Percentiles rank a stretch among this genome's conserved stretches.
phyloP scores from a whole-genome alignment of 2,113 vertebrate species.

The Xiphorhynchus elegans region DNA sequence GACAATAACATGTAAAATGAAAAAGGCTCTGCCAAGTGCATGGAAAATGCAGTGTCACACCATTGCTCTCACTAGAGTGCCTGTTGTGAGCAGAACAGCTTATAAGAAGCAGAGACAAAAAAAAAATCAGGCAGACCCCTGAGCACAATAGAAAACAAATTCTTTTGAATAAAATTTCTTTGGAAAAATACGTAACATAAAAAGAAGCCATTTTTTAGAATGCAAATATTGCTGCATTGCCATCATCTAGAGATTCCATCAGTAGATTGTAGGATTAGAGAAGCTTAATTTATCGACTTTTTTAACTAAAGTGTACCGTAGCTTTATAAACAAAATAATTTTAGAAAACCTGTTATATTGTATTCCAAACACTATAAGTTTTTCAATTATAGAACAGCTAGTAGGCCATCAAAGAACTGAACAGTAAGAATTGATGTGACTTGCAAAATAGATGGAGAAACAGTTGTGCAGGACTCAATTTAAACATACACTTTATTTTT shows the following conservation, averaged over 20 bases:
- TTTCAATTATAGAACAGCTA: not conserved
- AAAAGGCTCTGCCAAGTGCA: conserved; percentile 68
- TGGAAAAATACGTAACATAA: not conserved
- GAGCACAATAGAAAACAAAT: not conserved
- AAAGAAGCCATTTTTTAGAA: not conserved
- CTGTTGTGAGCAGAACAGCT: conserved; percentile 43
- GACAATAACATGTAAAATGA: conserved; percentile 68
- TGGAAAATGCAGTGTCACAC: conserved; percentile 47
- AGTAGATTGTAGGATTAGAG: not conserved
- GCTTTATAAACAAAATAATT: not conserved
- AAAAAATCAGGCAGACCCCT: conserved; percentile 7
- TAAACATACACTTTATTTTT: conserved; percentile 10
- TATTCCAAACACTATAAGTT: not conserved
- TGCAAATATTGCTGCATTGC: not conserved
- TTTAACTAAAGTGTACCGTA: not conserved
- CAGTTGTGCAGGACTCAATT: not conserved
- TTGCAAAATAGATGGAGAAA: not conserved
- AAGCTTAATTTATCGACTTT: not conserved
- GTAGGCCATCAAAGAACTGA: not conserved
- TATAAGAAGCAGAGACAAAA: conserved; percentile 17
- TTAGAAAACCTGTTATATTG: not conserved
- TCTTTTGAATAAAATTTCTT: not conserved
- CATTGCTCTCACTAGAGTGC: conserved; percentile 50
- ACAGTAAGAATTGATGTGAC: not conserved
- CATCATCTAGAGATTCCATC: not conserved